Evolutionary conservation across 1,140 invertebrate genomes (phyloP).

Genomic region (Nasonia vitripennis): DNA sequence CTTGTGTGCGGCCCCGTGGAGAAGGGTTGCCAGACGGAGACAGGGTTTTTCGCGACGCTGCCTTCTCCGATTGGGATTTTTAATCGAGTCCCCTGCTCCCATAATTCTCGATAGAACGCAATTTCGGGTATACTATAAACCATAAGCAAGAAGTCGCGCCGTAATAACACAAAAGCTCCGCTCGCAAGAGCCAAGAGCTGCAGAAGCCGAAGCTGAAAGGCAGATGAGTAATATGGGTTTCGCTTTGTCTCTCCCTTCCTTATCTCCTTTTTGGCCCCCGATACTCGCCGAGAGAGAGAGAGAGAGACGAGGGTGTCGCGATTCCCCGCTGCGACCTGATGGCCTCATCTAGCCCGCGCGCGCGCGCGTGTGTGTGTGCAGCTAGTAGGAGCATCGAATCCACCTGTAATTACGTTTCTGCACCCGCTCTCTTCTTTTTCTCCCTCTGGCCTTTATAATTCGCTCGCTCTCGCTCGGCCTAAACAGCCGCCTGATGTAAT

Average conservation of each 20-base stretch:
- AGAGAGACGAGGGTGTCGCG: slow-evolving; percentile 67
- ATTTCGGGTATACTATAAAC: neutral
- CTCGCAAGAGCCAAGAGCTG: slow-evolving; percentile 6
- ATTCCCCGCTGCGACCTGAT: slow-evolving; percentile 69
- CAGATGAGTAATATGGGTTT: slow-evolving; percentile 63
- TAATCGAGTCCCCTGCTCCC: neutral
- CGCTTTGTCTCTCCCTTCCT: slow-evolving; percentile 44
- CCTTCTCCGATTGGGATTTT: neutral
- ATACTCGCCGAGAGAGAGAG: neutral
- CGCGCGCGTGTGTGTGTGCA: neutral
- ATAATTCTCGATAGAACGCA: neutral
- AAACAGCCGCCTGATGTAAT: neutral
- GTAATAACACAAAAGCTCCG: too few relatives aligned
- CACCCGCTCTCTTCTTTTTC: slow-evolving; percentile 59
- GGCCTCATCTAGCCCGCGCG: slow-evolving; percentile 57
- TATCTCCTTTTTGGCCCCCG: slow-evolving; percentile 40
- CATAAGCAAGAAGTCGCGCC: too few relatives aligned
- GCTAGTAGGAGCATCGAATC: slow-evolving; percentile 30
- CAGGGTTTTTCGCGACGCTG: too few relatives aligned
- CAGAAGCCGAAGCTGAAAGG: slow-evolving; percentile 52
- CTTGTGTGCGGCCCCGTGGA: neutral
- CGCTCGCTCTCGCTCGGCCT: neutral
- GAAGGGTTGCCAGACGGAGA: neutral
- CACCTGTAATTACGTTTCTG: slow-evolving; percentile 64
- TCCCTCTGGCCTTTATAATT: neutral